These are phyloP conservation scores for Hoplodrina blanda DNA, from an alignment of 2,888 invertebrate genomes.

Conservation along the genomic window DNA sequence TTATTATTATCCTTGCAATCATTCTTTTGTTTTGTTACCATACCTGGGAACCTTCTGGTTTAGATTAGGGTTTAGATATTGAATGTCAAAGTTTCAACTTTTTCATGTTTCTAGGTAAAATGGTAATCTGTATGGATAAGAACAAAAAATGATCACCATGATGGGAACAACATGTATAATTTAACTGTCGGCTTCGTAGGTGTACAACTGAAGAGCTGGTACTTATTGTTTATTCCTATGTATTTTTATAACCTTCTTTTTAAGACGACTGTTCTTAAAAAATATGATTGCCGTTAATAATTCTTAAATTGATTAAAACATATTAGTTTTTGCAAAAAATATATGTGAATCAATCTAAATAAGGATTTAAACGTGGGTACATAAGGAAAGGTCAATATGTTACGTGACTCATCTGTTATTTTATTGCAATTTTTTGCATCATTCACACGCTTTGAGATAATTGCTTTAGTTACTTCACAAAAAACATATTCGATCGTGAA, in stretches of 20 bases:
- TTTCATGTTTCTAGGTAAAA: no score
- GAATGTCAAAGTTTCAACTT: no score
- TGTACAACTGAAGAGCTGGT: neutral
- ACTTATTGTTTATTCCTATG: no score
- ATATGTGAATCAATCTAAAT: constrained; percentile 32
- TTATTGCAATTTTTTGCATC: constrained; percentile 47
- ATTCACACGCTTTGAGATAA: constrained; percentile 56
- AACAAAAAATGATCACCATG: no score
- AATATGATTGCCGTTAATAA: neutral
- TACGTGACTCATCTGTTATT: constrained; percentile 39
- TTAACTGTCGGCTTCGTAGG: no score
- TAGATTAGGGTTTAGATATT: no score
- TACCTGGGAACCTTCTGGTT: no score
- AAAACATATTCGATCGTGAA: constrained; percentile 41
- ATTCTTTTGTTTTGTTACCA: no score
- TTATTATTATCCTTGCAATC: no score
- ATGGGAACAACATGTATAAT: no score
- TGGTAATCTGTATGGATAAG: no score
- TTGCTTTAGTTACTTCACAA: constrained; percentile 31
- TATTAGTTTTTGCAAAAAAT: constrained; percentile 35
- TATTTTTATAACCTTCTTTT: neutral
- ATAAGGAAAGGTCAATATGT: constrained; percentile 55
- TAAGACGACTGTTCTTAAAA: neutral
- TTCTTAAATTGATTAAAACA: neutral
- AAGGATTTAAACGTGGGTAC: constrained; percentile 27